Conservation (phyloP, 2,113 vertebrate genomes). For the Equus przewalskii region DNA sequence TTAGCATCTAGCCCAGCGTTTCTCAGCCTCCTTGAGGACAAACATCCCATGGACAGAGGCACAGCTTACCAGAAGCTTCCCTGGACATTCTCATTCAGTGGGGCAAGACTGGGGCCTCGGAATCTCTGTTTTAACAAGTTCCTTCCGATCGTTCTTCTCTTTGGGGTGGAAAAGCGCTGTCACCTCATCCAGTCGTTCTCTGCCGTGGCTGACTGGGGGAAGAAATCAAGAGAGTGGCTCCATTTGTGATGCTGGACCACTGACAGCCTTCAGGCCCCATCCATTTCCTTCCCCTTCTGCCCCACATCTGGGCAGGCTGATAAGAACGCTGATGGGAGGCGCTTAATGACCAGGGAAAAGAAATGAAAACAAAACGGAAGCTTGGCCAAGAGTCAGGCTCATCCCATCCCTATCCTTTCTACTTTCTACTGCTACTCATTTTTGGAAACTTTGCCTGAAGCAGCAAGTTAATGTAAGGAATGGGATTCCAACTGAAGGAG, state of each 20-base stretch:
- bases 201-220: no score
- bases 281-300: no score
- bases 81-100: not conserved
- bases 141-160: not conserved
- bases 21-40: not conserved
- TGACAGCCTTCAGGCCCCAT: no score
- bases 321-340: fast-evolving
- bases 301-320: no score
- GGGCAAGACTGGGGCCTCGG: not conserved
- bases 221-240: not conserved
- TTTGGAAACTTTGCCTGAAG: not conserved
- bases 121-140: no score
- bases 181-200: fast-evolving
- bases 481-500: not conserved
- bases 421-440: not conserved
- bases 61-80: not conserved
- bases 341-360: not conserved
- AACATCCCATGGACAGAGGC: fast-evolving
- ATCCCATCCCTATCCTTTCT: fast-evolving
- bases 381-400: not conserved
- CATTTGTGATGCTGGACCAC: not conserved
- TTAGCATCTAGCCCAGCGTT: fast-evolving
- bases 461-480: not conserved
- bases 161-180: not conserved
- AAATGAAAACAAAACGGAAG: not conserved